Conservation (phyloP, 2,113 vertebrate species). For the Anhinga anhinga region DNA sequence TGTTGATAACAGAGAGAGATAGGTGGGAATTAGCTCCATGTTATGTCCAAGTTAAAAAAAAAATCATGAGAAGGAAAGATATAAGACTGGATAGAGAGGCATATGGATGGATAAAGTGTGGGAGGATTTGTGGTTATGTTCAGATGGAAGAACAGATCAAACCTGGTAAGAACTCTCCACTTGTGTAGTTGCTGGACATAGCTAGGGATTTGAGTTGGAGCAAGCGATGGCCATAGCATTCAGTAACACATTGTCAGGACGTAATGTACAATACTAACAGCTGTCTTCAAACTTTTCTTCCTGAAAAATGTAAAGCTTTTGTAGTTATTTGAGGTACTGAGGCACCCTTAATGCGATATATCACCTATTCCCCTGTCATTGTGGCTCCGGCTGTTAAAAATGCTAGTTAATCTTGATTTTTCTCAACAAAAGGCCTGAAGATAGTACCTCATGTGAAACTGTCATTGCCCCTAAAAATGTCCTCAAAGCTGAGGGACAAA, state of each 20-base stretch:
- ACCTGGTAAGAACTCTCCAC: too few relatives aligned
- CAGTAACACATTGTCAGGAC: fast-evolving
- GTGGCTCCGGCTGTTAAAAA: background rate
- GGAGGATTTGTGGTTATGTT: background rate
- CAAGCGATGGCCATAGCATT: fast-evolving
- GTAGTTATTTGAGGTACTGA: background rate
- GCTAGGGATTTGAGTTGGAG: background rate
- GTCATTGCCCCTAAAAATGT: background rate
- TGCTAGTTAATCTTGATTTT: background rate
- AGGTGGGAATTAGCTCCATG: background rate
- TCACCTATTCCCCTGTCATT: fast-evolving
- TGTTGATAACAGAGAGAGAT: background rate
- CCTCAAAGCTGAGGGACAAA: background rate
- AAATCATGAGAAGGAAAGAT: background rate
- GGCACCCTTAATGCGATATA: background rate
- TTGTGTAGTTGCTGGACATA: fast-evolving
- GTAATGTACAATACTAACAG: background rate
- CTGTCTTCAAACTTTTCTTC: background rate
- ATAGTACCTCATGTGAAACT: background rate
- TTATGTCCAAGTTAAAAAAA: background rate
- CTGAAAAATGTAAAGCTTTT: background rate
- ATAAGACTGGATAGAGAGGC: background rate
- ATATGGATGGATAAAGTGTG: background rate
- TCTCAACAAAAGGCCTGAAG: background rate
- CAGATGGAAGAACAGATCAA: background rate